Conservation (phyloP, 2,113 vertebrate species). For the Parus major region DNA sequence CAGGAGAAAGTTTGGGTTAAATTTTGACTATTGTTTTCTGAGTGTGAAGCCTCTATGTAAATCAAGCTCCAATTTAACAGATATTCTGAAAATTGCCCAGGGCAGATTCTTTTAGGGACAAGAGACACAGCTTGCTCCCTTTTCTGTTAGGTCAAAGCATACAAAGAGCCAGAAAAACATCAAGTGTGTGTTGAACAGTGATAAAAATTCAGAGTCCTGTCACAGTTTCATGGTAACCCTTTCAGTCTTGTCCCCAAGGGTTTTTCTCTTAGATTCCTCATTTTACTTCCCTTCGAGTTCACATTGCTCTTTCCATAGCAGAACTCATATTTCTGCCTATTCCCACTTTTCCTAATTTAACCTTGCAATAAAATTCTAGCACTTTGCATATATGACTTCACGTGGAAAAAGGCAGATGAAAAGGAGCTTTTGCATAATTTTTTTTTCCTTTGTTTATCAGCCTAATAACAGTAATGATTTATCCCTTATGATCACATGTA, state of each 20-base stretch:
- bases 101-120: background rate
- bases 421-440: background rate
- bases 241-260: background rate
- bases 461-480: background rate
- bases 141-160: background rate
- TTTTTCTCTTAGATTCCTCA: background rate
- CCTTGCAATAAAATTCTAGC: background rate
- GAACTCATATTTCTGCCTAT: background rate
- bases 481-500: background rate
- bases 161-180: background rate
- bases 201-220: conserved; percentile 7
- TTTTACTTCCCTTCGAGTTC: background rate
- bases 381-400: background rate
- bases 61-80: background rate
- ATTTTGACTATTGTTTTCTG: background rate
- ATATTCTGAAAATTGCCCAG: background rate
- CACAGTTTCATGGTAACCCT: background rate
- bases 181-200: background rate
- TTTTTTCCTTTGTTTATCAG: background rate
- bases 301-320: background rate
- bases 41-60: background rate
- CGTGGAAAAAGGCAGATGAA: background rate
- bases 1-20: background rate
- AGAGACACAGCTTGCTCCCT: background rate
- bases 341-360: background rate